Conservation (phyloP, 2,888 invertebrate genomes). For the Coecobrya sp. region DNA sequence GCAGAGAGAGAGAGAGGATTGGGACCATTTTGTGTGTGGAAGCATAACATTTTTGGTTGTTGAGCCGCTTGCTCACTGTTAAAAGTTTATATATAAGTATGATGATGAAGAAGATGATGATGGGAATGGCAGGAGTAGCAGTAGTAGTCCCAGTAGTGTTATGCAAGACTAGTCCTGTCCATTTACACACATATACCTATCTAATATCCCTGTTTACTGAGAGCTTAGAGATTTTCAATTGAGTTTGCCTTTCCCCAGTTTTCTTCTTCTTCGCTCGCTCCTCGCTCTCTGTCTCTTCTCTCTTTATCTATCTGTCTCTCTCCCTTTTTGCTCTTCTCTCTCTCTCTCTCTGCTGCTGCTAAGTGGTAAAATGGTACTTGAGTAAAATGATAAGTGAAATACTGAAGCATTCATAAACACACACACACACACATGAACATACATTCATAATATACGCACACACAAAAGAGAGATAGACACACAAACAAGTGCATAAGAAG, state of each 20-base stretch:
- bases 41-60: slow-evolving; percentile 37
- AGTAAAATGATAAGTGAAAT: slow-evolving; percentile 53
- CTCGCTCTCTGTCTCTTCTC: slow-evolving; percentile 17
- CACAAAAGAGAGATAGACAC: background rate
- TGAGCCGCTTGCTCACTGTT: slow-evolving; percentile 8
- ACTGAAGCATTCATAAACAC: slow-evolving; percentile 35
- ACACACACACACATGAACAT: slow-evolving; percentile 7
- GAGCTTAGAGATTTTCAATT: slow-evolving; percentile 49
- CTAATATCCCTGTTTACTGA: slow-evolving; percentile 48
- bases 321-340: slow-evolving; percentile 20
- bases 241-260: slow-evolving; percentile 44
- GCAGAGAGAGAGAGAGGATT: background rate
- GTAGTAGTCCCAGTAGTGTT: slow-evolving; percentile 16
- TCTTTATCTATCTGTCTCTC: slow-evolving; percentile 18
- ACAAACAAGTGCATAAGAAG: slow-evolving; percentile 4
- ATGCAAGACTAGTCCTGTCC: slow-evolving; percentile 48
- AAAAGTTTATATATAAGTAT: background rate
- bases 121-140: background rate
- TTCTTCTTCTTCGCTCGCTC: background rate
- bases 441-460: background rate
- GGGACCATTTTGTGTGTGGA: slow-evolving; percentile 13
- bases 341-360: background rate
- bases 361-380: slow-evolving; percentile 57
- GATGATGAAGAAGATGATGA: background rate
- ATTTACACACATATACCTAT: slow-evolving; percentile 9